Conservation (phyloP, 1,140 invertebrate genomes). For the Diorhabda carinulata region DNA sequence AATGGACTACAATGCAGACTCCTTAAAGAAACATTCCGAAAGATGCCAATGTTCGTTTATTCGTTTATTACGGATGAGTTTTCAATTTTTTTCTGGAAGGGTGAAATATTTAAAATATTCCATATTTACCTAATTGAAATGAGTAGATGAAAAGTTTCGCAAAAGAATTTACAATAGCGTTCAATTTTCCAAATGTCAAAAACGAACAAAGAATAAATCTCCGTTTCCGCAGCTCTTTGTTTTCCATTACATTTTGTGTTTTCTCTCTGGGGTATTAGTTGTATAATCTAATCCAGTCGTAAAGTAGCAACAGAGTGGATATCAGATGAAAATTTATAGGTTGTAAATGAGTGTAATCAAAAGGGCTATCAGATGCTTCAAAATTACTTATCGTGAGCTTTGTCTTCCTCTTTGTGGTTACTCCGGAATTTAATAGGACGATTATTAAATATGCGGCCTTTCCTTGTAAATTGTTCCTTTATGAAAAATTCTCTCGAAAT, state of each 20-base stretch:
- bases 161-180: not conserved
- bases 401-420: not conserved
- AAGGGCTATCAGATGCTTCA: not conserved
- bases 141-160: too few relatives aligned
- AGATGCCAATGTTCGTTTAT: too few relatives aligned
- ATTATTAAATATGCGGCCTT: too few relatives aligned
- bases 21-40: too few relatives aligned
- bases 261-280: not conserved
- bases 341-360: conserved; percentile 2
- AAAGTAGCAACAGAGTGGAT: not conserved
- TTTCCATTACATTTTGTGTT: not conserved
- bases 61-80: too few relatives aligned
- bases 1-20: too few relatives aligned
- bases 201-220: not conserved
- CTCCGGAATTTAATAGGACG: not conserved
- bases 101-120: too few relatives aligned
- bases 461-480: too few relatives aligned
- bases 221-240: not conserved
- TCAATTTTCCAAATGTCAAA: not conserved
- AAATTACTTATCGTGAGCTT: conserved; percentile 1
- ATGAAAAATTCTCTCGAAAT: too few relatives aligned
- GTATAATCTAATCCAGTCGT: not conserved
- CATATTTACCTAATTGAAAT: too few relatives aligned
- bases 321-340: not conserved
- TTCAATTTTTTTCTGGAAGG: too few relatives aligned